Conservation (phyloP, 2,888 invertebrate genomes). For the Ametastegia equiseti region DNA sequence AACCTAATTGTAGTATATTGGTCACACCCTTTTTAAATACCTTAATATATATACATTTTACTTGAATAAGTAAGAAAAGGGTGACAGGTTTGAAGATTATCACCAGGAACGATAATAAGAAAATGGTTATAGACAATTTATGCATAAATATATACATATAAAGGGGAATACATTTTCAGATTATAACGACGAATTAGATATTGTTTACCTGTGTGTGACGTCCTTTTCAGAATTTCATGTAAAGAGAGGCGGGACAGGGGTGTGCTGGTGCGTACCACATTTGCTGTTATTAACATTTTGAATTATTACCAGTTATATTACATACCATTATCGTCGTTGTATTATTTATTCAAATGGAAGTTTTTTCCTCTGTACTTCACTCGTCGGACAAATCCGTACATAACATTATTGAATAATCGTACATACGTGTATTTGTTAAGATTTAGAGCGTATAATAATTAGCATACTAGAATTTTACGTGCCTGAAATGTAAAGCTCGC, state of each 20-base stretch:
- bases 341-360: neutral
- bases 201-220: constrained; percentile 33
- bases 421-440: constrained; percentile 5
- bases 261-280: constrained; percentile 42
- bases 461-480: constrained; percentile 28
- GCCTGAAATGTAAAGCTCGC: constrained; percentile 25
- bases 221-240: constrained; percentile 29
- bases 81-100: neutral
- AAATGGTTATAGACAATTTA: constrained; percentile 24
- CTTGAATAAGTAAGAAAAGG: neutral
- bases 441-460: constrained; percentile 30
- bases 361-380: constrained; percentile 6
- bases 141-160: constrained; percentile 21
- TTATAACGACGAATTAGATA: constrained; percentile 27
- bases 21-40: constrained; percentile 3
- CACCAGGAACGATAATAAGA: constrained; percentile 16
- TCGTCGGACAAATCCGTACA: neutral
- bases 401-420: constrained; percentile 4
- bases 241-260: constrained; percentile 29
- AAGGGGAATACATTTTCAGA: constrained; percentile 24
- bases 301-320: constrained; percentile 8
- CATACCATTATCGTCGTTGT: constrained; percentile 12
- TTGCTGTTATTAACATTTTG: constrained; percentile 24
- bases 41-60: neutral
- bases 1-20: neutral